Conservation (phyloP, 2,113 vertebrate species). For the Hiodon tergisus region DNA sequence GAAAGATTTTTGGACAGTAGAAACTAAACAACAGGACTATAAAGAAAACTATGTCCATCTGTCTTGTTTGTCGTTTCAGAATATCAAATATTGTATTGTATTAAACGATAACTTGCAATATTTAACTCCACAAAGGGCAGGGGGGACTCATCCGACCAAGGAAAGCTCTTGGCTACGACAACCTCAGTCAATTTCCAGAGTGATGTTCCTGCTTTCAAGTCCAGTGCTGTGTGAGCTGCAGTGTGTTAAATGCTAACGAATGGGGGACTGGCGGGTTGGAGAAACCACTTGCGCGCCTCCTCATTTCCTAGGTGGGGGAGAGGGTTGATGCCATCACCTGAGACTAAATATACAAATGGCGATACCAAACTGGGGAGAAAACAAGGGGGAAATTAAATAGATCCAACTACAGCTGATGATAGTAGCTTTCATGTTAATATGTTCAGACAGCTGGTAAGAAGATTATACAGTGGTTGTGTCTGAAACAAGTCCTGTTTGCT, state of each 20-base stretch:
- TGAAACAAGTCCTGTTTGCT: neutral
- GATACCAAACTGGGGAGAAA: neutral
- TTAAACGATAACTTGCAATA: neutral
- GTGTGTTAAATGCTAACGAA: too few species aligned
- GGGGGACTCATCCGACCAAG: neutral
- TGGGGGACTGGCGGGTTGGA: too few species aligned
- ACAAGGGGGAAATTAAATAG: neutral
- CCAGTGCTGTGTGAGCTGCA: too few species aligned
- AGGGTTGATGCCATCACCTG: neutral
- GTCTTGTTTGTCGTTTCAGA: too few species aligned
- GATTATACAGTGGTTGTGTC: constrained; percentile 40
- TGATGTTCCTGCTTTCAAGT: too few species aligned
- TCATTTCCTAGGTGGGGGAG: too few species aligned
- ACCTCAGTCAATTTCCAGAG: too few species aligned
- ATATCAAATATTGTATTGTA: neutral
- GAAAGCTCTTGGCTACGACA: too few species aligned
- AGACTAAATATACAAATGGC: neutral
- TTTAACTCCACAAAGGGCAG: neutral
- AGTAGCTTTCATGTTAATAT: constrained; percentile 43
- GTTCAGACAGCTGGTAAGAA: constrained; percentile 37
- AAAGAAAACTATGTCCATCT: too few species aligned
- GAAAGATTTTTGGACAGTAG: too few species aligned
- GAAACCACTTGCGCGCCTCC: too few species aligned
- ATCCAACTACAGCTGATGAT: constrained; percentile 32
- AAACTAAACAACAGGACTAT: too few species aligned